Evolutionary conservation across 2,888 invertebrate species (phyloP).

Genomic region (Tenthredo scrophulariae): DNA sequence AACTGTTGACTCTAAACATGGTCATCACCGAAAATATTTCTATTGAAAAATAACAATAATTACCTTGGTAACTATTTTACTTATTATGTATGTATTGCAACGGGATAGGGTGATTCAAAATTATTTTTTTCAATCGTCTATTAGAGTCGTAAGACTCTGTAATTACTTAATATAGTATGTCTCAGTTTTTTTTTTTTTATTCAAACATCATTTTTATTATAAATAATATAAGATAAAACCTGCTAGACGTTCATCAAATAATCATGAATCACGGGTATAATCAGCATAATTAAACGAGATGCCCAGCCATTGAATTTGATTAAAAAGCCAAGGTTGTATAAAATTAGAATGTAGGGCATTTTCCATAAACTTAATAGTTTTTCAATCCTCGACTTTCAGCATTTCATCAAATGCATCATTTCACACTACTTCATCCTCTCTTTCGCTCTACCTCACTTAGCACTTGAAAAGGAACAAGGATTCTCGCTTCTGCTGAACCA

Average conservation of each 20-base stretch:
- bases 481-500: neutral
- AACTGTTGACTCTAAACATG: neutral
- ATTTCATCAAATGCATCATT: neutral
- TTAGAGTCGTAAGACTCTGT: neutral
- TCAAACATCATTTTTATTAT: neutral
- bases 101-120: conserved; percentile 25
- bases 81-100: conserved; percentile 8
- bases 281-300: neutral
- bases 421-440: neutral
- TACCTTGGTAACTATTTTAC: conserved; percentile 43
- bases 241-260: conserved; percentile 11
- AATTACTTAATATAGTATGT: neutral
- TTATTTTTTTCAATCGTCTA: conserved; percentile 14
- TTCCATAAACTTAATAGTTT: neutral
- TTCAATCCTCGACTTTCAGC: neutral
- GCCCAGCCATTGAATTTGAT: neutral
- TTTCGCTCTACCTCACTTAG: neutral
- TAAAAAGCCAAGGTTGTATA: neutral
- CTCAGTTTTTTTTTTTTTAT: neutral
- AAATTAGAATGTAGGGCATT: conserved; percentile 14
- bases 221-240: neutral
- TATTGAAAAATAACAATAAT: neutral
- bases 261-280: conserved; percentile 29
- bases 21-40: neutral
- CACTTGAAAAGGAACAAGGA: neutral